Conservation (phyloP, 2,113 vertebrate species). For the Zosterops japonicus region DNA sequence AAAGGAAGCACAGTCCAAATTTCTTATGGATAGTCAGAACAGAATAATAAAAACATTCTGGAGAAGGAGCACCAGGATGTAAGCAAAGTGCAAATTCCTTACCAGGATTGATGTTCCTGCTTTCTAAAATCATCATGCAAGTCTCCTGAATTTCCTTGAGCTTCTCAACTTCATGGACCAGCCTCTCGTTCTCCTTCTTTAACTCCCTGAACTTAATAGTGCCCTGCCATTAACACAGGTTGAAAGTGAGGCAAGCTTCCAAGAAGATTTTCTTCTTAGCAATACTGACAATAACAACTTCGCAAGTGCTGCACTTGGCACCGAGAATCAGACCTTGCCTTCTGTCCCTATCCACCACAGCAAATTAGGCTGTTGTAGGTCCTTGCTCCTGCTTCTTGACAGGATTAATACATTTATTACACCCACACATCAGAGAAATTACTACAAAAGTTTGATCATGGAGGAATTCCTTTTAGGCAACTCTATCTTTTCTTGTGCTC, state of each 20-base stretch:
- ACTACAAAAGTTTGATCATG: neutral
- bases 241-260: neutral
- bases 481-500: neutral
- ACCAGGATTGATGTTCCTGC: constrained; percentile 72
- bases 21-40: neutral
- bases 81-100: neutral
- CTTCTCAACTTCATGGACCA: constrained; percentile 69
- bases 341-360: neutral
- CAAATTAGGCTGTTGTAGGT: too few species aligned
- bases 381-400: neutral
- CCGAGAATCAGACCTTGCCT: neutral
- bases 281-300: neutral
- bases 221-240: constrained; percentile 14
- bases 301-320: neutral
- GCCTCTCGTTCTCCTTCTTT: constrained; percentile 18
- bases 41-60: neutral
- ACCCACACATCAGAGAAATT: neutral
- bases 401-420: neutral
- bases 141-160: constrained; percentile 72
- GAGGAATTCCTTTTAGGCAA: neutral
- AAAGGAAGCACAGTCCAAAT: neutral
- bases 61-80: neutral
- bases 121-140: constrained; percentile 72
- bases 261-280: neutral
- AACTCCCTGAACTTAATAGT: neutral